Evolutionary conservation across 2,113 vertebrate species (phyloP).

Genomic region (Phainopepla nitens): DNA sequence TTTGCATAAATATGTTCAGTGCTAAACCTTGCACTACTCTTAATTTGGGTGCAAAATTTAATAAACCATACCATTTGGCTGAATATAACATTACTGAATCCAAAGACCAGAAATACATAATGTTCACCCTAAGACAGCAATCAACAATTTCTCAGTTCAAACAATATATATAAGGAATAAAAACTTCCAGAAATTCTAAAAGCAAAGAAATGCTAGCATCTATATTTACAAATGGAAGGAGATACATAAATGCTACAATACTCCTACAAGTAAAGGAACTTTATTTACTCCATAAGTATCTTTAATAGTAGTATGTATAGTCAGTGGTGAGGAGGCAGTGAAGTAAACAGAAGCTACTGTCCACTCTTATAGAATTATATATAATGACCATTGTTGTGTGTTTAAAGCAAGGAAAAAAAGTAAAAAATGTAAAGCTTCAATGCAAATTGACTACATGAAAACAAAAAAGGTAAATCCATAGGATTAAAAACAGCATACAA

Average conservation of each 20-base stretch:
- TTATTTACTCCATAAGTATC: background rate
- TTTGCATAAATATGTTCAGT: background rate
- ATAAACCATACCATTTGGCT: background rate
- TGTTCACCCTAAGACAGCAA: background rate
- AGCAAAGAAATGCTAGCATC: background rate
- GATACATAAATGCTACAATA: background rate
- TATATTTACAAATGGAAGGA: background rate
- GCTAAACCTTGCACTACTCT: background rate
- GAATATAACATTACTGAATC: background rate
- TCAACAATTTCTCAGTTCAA: background rate
- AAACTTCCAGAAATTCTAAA: background rate
- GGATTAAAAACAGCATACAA: background rate
- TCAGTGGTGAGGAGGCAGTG: background rate
- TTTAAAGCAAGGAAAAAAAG: background rate
- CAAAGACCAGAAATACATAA: background rate
- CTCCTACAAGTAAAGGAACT: background rate
- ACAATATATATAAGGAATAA: background rate
- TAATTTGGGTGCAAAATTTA: background rate
- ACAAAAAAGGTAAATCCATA: background rate
- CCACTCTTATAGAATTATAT: background rate
- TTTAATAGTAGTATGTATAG: background rate
- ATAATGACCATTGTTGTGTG: background rate
- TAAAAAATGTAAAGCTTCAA: background rate
- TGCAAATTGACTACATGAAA: background rate
- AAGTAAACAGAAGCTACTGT: background rate